phyloP scores from a whole-genome alignment of 53 echinoderm and acorn worm species.

The Astropecten irregularis region DNA sequence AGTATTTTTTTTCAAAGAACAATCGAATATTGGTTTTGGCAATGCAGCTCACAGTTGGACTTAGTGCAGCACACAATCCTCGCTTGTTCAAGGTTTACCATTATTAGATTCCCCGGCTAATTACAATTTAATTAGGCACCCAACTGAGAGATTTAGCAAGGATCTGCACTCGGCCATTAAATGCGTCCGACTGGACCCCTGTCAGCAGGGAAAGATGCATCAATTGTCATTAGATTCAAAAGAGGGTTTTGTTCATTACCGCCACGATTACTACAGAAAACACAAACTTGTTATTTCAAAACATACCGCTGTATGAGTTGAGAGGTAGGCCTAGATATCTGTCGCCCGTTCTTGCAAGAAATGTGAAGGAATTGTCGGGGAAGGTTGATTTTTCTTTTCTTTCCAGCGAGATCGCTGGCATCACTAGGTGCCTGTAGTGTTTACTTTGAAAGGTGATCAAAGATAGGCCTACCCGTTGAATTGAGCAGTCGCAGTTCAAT shows the following conservation, averaged over 20 bases:
- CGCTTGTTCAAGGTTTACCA: conserved; percentile 36
- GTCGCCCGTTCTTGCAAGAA: neutral
- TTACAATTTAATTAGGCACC: conserved; percentile 46
- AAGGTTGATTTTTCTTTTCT: neutral
- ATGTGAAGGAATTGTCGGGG: neutral
- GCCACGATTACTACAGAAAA: too few relatives aligned
- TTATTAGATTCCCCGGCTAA: conserved; percentile 28
- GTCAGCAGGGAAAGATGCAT: neutral
- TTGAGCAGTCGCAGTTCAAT: too few relatives aligned
- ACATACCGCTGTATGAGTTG: neutral
- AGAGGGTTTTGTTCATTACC: too few relatives aligned
- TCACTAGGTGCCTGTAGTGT: too few relatives aligned
- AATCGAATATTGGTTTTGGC: too few relatives aligned
- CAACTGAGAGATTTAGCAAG: conserved; percentile 4
- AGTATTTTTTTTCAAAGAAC: too few relatives aligned
- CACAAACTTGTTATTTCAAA: neutral
- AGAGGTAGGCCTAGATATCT: neutral
- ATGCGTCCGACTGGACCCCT: conserved; percentile 11
- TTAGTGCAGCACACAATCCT: too few relatives aligned
- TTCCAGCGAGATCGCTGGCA: too few relatives aligned
- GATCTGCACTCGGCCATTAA: conserved; percentile 8
- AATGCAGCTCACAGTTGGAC: too few relatives aligned
- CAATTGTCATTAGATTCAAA: conserved; percentile 13
- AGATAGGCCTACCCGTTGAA: too few relatives aligned
- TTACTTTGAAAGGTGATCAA: too few relatives aligned